Percentiles rank a stretch among this genome's conserved stretches.
phyloP scores from a whole-genome alignment of 2,797 vertebrate genomes.

The Dermochelys coriacea region DNA sequence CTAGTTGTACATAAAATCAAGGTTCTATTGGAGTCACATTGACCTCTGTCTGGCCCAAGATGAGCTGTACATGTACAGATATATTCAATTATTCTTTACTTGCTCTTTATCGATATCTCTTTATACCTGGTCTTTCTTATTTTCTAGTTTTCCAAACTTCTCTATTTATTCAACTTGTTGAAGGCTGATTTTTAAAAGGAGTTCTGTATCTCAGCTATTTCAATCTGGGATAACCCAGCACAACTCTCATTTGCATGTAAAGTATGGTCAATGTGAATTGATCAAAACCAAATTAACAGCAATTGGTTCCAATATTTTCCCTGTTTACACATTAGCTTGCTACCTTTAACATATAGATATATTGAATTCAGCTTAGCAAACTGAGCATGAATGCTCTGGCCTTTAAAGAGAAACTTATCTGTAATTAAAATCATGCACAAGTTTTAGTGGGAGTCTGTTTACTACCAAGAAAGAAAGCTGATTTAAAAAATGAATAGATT shows the following conservation, averaged over 20 bases:
- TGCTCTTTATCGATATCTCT: neutral
- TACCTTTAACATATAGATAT: conserved; percentile 90
- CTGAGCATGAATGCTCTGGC: conserved; percentile 88
- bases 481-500: conserved; percentile 77
- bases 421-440: conserved; percentile 99
- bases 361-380: conserved; percentile 98
- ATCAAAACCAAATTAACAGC: conserved; percentile 92
- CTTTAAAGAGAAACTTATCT: conserved; percentile 96
- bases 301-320: conserved; percentile 92
- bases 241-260: conserved; percentile 94
- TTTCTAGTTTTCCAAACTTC: neutral
- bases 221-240: conserved; percentile 70
- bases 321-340: conserved; percentile 90
- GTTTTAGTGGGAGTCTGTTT: conserved; percentile 84
- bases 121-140: neutral
- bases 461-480: conserved; percentile 77
- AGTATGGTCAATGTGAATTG: conserved; percentile 96
- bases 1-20: neutral
- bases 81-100: neutral
- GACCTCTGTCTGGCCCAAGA: neutral
- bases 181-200: conserved; percentile 10
- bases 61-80: neutral
- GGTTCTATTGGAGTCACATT: neutral
- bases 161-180: neutral
- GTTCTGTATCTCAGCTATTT: conserved; percentile 56